Evolutionary conservation across 1,140 invertebrate species (phyloP).

Genomic region (Scaptomyza graminum): DNA sequence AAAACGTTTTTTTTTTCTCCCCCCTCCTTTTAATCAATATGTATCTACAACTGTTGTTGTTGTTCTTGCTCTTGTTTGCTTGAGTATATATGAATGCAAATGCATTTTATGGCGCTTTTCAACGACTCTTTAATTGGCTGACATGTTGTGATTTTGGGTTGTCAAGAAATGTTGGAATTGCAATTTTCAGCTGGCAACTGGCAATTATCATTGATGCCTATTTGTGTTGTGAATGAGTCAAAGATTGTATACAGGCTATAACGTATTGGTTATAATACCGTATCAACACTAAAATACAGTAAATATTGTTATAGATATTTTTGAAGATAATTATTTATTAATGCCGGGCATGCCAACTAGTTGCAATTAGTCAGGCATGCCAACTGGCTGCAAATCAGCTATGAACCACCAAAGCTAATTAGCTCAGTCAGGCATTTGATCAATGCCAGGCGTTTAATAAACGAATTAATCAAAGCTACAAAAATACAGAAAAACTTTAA

Average conservation of each 20-base stretch:
- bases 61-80: slow-evolving; percentile 2
- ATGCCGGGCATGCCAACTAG: slow-evolving; percentile 3
- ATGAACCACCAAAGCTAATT: slow-evolving; percentile 22
- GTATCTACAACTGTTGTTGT: slow-evolving; percentile 35
- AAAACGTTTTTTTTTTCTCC: slow-evolving; percentile 41
- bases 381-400: slow-evolving; percentile 31
- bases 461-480: slow-evolving; percentile 10
- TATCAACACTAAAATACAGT: background rate
- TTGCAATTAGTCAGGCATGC: slow-evolving; percentile 16
- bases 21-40: slow-evolving; percentile 44
- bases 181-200: slow-evolving; percentile 32
- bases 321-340: background rate
- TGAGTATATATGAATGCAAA: slow-evolving; percentile 45
- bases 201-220: slow-evolving; percentile 52
- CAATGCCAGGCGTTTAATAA: slow-evolving; percentile 28
- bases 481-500: background rate
- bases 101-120: slow-evolving; percentile 53
- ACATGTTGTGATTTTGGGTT: slow-evolving; percentile 78
- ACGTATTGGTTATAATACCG: background rate
- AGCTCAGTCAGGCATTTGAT: slow-evolving; percentile 41
- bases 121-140: slow-evolving; percentile 73
- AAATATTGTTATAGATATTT: background rate
- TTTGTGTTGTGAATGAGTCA: background rate
- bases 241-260: slow-evolving; percentile 23
- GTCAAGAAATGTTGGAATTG: slow-evolving; percentile 53